Evolutionary conservation across 2,113 vertebrate species (phyloP).

Genomic region (Ceyx melanurus): DNA sequence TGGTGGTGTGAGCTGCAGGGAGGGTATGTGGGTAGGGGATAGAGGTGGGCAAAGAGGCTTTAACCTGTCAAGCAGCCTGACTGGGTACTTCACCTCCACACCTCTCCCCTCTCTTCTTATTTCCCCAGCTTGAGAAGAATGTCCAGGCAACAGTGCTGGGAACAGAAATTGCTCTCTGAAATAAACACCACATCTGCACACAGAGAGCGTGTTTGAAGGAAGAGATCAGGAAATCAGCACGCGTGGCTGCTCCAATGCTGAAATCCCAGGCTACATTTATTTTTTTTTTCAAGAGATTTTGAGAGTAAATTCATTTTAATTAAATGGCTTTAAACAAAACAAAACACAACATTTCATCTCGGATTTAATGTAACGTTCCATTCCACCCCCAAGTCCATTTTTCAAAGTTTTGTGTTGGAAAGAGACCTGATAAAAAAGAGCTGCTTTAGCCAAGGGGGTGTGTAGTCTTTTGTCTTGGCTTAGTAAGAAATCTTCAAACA

Average conservation of each 20-base stretch:
- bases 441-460: background rate
- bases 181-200: background rate
- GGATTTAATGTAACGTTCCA: background rate
- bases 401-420: background rate
- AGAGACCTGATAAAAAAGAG: background rate
- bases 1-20: background rate
- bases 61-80: background rate
- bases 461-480: background rate
- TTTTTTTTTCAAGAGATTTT: background rate
- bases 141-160: background rate
- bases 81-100: rapidly evolving
- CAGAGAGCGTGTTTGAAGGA: background rate
- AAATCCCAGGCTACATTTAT: background rate
- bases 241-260: rapidly evolving
- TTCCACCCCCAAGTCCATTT: background rate
- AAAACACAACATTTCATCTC: background rate
- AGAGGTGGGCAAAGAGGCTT: background rate
- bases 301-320: background rate
- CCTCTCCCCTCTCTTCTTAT: background rate
- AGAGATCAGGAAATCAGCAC: background rate
- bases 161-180: background rate
- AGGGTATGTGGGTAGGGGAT: background rate
- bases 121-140: background rate
- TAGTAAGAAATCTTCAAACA: background rate
- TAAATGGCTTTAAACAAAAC: background rate